phyloP scores from a whole-genome alignment of 2,888 invertebrate genomes.

The Pemphredon lugubris region DNA sequence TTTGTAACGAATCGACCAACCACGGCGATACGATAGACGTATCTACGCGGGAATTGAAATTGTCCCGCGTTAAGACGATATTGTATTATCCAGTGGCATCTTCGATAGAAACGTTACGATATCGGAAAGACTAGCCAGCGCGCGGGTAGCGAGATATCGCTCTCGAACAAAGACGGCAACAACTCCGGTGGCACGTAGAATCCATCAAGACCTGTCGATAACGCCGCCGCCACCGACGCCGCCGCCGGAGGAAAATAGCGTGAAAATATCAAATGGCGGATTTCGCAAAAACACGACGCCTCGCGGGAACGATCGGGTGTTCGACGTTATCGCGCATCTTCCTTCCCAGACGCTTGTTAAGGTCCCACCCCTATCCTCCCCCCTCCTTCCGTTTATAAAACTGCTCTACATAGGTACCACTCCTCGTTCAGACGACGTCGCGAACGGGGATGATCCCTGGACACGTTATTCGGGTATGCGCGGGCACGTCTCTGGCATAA shows the following conservation, averaged over 20 bases:
- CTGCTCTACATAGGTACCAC: too few species aligned
- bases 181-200: not conserved
- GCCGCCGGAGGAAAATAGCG: not conserved
- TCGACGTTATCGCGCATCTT: slow-evolving; percentile 7
- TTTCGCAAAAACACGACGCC: not conserved
- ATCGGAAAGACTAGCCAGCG: not conserved
- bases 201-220: slow-evolving; percentile 5
- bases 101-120: slow-evolving; percentile 5
- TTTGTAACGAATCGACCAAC: slow-evolving; percentile 1
- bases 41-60: not conserved
- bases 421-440: too few species aligned
- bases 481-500: not conserved
- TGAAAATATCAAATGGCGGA: not conserved
- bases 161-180: not conserved
- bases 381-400: too few species aligned
- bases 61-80: not conserved
- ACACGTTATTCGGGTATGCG: slow-evolving; percentile 4
- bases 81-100: too few species aligned
- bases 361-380: too few species aligned
- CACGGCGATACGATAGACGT: not conserved
- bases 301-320: not conserved
- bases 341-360: too few species aligned
- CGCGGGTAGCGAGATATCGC: not conserved
- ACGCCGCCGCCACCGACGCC: too few species aligned
- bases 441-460: too few species aligned